Conservation (phyloP, 2,797 vertebrate genomes). For the Acestrorhynchus altus region DNA sequence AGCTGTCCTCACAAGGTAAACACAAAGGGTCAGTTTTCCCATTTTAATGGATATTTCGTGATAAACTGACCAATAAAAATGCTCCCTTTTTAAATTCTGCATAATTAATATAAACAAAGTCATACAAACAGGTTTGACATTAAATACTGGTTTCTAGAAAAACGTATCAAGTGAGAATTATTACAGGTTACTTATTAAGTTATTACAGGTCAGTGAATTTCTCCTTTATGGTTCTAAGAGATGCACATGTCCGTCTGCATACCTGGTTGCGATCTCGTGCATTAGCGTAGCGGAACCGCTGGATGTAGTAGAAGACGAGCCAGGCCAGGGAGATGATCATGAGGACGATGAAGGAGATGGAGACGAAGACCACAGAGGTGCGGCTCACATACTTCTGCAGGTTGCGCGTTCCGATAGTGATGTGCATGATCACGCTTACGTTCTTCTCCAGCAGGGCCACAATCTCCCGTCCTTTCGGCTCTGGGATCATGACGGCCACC, state of each 20-base stretch:
- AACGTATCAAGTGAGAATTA: no score
- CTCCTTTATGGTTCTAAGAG: no score
- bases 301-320: constrained; percentile 99
- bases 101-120: no score
- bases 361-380: constrained; percentile 97
- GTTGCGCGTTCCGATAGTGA: constrained; percentile 96
- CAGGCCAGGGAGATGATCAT: constrained; percentile 99
- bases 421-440: constrained; percentile 87
- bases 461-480: constrained; percentile 93
- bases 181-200: no score
- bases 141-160: no score
- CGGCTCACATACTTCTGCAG: constrained; percentile 98
- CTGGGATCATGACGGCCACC: constrained; percentile 97
- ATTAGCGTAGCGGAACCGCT: constrained; percentile 97
- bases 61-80: no score
- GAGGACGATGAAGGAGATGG: constrained; percentile 98
- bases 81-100: no score
- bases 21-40: no score
- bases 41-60: no score
- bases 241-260: constrained; percentile 36
- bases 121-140: no score
- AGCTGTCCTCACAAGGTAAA: no score
- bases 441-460: constrained; percentile 87
- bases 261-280: constrained; percentile 97
- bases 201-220: no score